Base-by-base conservation (phyloP, 2,888 invertebrate species). In the Xestia c-nigrum region DNA sequence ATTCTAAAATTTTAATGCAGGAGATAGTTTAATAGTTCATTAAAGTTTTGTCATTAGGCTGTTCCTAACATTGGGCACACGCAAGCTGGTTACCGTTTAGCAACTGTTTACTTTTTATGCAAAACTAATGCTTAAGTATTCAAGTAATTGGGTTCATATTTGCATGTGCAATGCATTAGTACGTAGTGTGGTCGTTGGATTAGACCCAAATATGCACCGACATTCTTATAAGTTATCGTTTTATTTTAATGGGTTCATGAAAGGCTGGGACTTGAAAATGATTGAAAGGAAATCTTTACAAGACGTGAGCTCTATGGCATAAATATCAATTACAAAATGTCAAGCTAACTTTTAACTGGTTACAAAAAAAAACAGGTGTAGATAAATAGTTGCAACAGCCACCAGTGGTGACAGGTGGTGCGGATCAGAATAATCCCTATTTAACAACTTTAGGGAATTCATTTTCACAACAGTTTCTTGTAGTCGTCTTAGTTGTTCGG, bases 81-180 rank as follows among this genome's bases (percentile, higher is more conserved):
- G 84, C 76, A 31, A 80, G 19, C 72, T 16, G 14, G 31, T 70
- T 78, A 55, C 43, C n/a, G 38, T 75, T 69, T 69, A 66, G 71
- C 66, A 69, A 87, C 84, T 57, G 74, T 77, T 76, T 67, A 77
- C 43, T 87, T 87, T 86, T 85, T 70, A 77, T 77, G 75, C 71
- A 67, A 84, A 74, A 65, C 68, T 1, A 71, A 72, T 85, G 63
- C 40, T 52, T 77, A 69, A 50, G 67, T 80, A 83, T 87, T 72
- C 78, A 84, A 78, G 81, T 71, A 81, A 78, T 87, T 81, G 70
- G 78, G 55, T 40, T 3, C 85, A 77, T 38, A 75, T 87, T 87
- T 84, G 73, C 80, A 85, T 87, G 64, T 84, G 77, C 72, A 84
- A 72, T 72, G 21, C 64, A 71, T 84, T 84, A 66, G 72, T n/a